Evolutionary conservation across 1,140 invertebrate species (phyloP).

Genomic region (Hetaerina americana): DNA sequence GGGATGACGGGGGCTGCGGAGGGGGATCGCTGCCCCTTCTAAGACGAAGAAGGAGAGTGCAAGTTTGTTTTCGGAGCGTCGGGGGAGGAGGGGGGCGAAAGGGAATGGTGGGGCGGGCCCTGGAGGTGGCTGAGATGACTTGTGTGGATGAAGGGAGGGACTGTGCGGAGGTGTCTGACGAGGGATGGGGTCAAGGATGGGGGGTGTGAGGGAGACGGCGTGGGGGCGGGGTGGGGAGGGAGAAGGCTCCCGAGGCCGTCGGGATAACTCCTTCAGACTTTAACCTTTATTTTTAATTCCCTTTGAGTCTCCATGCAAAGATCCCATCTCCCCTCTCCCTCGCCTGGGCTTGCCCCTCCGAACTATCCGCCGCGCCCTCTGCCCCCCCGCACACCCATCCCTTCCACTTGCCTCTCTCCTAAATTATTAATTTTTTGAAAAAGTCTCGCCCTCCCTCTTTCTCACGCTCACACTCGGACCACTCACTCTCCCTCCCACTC

Average conservation of each 20-base stretch:
- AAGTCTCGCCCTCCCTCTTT: background rate
- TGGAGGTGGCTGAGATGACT: background rate
- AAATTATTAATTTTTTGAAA: background rate
- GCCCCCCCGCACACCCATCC: no score
- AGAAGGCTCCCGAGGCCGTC: background rate
- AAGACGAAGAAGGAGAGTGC: no score
- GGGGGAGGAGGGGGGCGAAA: no score
- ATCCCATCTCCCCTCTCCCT: no score
- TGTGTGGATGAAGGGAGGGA: background rate
- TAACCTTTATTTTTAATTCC: background rate
- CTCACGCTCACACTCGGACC: no score
- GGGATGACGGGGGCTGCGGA: no score
- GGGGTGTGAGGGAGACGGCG: background rate
- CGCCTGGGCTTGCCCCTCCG: no score
- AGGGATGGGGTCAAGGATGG: background rate
- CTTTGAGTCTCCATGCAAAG: no score
- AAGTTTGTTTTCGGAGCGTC: slow-evolving; percentile 1
- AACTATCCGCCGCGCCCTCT: no score
- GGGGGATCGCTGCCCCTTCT: no score
- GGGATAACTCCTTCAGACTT: slow-evolving; percentile 1
- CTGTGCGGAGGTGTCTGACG: background rate
- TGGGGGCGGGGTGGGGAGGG: background rate
- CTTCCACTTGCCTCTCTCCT: background rate
- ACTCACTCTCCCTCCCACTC: no score
- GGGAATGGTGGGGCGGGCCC: no score